Conservation (phyloP, 2,888 invertebrate genomes). For the Criorhina ranunculi region DNA sequence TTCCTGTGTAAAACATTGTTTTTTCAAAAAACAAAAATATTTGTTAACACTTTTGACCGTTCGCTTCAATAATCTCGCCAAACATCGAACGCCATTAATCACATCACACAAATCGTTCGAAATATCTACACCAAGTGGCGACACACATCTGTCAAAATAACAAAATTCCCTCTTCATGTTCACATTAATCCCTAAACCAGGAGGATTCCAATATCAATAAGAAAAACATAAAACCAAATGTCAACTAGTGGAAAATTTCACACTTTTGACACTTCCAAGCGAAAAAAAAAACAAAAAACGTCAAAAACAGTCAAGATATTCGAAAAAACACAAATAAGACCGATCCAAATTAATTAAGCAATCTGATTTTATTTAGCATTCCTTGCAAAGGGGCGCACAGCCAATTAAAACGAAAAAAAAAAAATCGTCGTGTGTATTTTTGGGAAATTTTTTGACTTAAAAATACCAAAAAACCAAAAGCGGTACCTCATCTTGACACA, state of each 20-base stretch:
- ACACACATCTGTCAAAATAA: constrained; percentile 56
- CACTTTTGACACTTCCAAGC: constrained; percentile 49
- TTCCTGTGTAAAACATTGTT: constrained; percentile 5
- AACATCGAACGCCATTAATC: constrained; percentile 24
- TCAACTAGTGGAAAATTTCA: constrained; percentile 34
- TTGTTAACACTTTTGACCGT: constrained; percentile 20
- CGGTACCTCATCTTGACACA: constrained; percentile 51
- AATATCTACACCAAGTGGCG: constrained; percentile 36
- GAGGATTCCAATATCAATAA: not conserved
- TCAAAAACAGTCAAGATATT: not conserved
- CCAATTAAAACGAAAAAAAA: constrained; percentile 40
- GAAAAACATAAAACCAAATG: constrained; percentile 21
- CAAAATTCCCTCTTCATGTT: constrained; percentile 38
- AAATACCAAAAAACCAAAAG: constrained; percentile 19
- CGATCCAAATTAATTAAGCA: constrained; percentile 54
- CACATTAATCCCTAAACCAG: constrained; percentile 29
- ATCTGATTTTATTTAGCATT: constrained; percentile 52
- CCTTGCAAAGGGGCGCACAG: constrained; percentile 19
- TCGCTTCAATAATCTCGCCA: constrained; percentile 26
- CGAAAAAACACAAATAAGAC: not conserved
- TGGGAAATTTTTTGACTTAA: constrained; percentile 31
- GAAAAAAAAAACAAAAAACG: constrained; percentile 18
- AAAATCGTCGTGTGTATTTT: constrained; percentile 16
- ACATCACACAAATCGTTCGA: constrained; percentile 6
- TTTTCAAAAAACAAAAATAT: not conserved